Conservation (phyloP, 2,888 invertebrate species). For the Aquatica leii region DNA sequence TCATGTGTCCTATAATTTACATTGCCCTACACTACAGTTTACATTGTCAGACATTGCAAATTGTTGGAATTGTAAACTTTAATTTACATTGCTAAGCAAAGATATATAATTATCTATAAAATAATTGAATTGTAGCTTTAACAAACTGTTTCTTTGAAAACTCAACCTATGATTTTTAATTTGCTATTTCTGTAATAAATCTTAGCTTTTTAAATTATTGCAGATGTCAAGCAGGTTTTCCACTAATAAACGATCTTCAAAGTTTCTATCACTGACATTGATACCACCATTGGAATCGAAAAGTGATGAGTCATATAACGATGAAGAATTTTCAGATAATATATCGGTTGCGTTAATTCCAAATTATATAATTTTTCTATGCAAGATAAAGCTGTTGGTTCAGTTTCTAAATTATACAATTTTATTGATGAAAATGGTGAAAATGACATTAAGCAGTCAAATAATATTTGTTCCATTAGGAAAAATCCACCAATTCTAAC, state of each 20-base stretch:
- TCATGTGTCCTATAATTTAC: background rate
- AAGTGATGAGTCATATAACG: background rate
- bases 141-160: background rate
- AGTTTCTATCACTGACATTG: background rate
- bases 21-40: background rate
- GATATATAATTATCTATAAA: background rate
- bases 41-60: background rate
- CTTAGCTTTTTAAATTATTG: no score
- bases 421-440: conserved; percentile 7
- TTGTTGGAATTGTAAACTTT: background rate
- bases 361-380: conserved; percentile 2
- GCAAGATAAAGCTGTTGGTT: background rate
- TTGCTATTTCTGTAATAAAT: no score
- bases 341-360: background rate
- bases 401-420: conserved; percentile 1
- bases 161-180: background rate
- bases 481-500: conserved; percentile 2
- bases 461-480: background rate
- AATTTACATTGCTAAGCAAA: background rate
- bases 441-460: no score
- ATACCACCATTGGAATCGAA: background rate
- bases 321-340: conserved; percentile 1
- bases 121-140: background rate
- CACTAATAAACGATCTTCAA: conserved; percentile 5
- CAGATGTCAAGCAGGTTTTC: background rate